Percentiles rank a stretch among this genome's conserved stretches.
phyloP scores from a whole-genome alignment of 2,888 invertebrate genomes.

The Apamea crenata region DNA sequence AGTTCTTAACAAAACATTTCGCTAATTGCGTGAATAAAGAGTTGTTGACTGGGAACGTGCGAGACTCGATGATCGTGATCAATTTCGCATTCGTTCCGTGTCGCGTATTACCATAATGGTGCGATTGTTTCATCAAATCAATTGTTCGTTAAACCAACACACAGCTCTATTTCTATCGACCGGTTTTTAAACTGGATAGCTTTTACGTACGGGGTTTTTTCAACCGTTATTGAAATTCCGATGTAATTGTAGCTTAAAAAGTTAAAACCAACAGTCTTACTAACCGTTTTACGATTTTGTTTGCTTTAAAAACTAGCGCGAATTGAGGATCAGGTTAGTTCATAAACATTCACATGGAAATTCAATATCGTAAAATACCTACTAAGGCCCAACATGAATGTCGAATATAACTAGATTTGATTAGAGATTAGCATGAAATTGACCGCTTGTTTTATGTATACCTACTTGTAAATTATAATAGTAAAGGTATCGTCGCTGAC shows the following conservation, averaged over 20 bases:
- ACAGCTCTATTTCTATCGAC: slow-evolving; percentile 55
- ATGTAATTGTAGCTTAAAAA: slow-evolving; percentile 44
- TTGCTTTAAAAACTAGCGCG: slow-evolving; percentile 43
- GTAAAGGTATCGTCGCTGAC: slow-evolving; percentile 7
- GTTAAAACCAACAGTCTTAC: slow-evolving; percentile 11
- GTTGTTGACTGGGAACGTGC: slow-evolving; percentile 61
- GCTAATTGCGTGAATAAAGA: slow-evolving; percentile 63
- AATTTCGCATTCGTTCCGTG: slow-evolving; percentile 75
- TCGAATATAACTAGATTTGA: slow-evolving; percentile 29
- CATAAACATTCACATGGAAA: slow-evolving; percentile 8
- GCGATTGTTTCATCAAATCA: slow-evolving; percentile 77
- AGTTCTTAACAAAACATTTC: slow-evolving; percentile 54
- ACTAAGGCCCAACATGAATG: background rate
- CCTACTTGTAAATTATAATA: background rate
- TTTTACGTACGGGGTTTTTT: slow-evolving; percentile 42
- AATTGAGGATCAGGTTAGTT: slow-evolving; percentile 23
- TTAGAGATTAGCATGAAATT: slow-evolving; percentile 13
- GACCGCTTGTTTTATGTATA: background rate
- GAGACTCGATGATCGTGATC: slow-evolving; percentile 62
- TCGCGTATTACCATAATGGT: slow-evolving; percentile 77
- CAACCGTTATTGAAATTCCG: slow-evolving; percentile 49
- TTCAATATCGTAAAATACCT: slow-evolving; percentile 10
- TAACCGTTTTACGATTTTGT: slow-evolving; percentile 32
- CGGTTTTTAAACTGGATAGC: slow-evolving; percentile 46
- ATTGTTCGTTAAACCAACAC: slow-evolving; percentile 73